phyloP scores from a whole-genome alignment of 2,113 vertebrate genomes.

The Petaurus breviceps region DNA sequence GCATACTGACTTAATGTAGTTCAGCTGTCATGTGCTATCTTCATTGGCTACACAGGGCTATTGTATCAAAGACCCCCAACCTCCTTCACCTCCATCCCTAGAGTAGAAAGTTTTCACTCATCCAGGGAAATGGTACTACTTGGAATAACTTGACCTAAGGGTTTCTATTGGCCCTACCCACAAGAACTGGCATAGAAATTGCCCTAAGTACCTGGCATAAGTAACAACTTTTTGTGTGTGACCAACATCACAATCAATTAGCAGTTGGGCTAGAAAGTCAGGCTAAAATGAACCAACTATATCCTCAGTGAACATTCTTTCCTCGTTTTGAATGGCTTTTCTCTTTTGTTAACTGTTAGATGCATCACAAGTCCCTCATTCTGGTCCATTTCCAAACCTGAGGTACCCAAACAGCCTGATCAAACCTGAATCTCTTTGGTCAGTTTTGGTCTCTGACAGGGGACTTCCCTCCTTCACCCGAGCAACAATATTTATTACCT shows the following conservation, averaged over 20 bases:
- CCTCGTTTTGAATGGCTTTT: not conserved
- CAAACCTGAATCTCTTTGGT: not conserved
- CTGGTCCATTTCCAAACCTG: not conserved
- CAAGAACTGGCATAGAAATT: not conserved
- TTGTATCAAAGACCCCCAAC: not conserved
- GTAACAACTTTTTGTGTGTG: not conserved
- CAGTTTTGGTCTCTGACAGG: not conserved
- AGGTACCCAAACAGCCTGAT: not conserved
- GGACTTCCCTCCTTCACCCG: not conserved
- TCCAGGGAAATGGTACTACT: not conserved
- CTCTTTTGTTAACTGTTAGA: not conserved
- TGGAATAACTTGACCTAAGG: too few species aligned
- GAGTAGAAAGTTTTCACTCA: not conserved
- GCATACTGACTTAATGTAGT: not conserved
- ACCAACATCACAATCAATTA: not conserved
- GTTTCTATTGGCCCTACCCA: not conserved
- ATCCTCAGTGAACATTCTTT: not conserved
- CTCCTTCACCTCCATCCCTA: not conserved
- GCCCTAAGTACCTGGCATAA: not conserved
- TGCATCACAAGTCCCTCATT: not conserved
- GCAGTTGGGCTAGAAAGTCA: not conserved
- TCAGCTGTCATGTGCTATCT: not conserved
- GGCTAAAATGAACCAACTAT: not conserved
- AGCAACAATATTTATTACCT: not conserved
- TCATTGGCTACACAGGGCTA: not conserved